phyloP scores from a whole-genome alignment of 2,797 vertebrate species.

The Paguma larvata region DNA sequence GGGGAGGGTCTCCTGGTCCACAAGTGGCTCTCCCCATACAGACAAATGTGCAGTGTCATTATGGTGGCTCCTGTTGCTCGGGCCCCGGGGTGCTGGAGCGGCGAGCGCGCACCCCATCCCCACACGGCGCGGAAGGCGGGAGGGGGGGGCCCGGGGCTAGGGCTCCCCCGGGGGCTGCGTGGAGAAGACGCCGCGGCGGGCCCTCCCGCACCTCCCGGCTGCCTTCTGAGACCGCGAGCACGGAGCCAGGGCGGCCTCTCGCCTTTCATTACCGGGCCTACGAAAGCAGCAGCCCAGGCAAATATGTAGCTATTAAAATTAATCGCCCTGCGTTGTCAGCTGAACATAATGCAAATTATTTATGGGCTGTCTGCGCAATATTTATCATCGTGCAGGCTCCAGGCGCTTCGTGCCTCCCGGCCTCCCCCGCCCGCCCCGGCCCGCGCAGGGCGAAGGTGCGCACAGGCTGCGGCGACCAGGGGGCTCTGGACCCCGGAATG shows the following conservation, averaged over 20 bases:
- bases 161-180: conserved; percentile 4
- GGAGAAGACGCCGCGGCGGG: conserved; percentile 45
- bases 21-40: conserved; percentile 74
- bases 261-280: conserved; percentile 90
- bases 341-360: conserved; percentile 92
- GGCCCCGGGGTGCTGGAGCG: conserved; percentile 8
- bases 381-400: conserved; percentile 89
- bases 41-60: conserved; percentile 82
- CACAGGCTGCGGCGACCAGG: conserved; percentile 20
- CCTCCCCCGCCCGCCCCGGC: conserved; percentile 77
- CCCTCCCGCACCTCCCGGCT: conserved; percentile 66
- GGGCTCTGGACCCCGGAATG: conserved; percentile 13
- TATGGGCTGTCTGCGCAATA: conserved; percentile 91
- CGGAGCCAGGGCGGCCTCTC: conserved; percentile 88
- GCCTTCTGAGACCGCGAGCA: conserved; percentile 80
- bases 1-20: conserved; percentile 57
- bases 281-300: conserved; percentile 91
- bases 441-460: conserved; percentile 64
- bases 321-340: conserved; percentile 92
- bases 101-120: background rate
- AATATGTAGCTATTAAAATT: conserved; percentile 93
- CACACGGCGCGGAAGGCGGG: background rate
- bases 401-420: conserved; percentile 81
- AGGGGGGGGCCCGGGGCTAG: background rate
- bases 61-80: conserved; percentile 80